These are phyloP conservation scores for Monopterus albus DNA, from an alignment of 2,113 vertebrate genomes.

Conservation along the genomic window DNA sequence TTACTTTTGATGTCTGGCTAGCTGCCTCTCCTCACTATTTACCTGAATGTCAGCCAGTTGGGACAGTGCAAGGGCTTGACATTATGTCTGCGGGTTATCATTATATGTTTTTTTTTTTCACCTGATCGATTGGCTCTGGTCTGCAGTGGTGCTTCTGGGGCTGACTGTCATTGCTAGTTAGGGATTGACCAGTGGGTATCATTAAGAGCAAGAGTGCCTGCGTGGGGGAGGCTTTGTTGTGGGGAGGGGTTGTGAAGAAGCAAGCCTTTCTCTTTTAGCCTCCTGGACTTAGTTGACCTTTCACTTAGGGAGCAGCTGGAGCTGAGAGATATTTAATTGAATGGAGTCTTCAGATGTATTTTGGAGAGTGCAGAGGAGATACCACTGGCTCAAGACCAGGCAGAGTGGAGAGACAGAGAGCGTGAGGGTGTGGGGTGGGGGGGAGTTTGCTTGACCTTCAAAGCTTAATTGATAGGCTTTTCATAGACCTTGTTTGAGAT, in stretches of 20 bases:
- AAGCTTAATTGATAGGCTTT: conserved; percentile 90
- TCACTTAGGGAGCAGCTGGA: conserved; percentile 95
- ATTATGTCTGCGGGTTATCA: conserved; percentile 95
- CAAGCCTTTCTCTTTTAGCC: conserved; percentile 86
- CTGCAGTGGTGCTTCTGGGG: conserved; percentile 91
- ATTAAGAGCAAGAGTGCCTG: conserved; percentile 84
- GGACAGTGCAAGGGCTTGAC: conserved; percentile 84
- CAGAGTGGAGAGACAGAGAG: conserved; percentile 71
- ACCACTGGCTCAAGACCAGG: conserved; percentile 79
- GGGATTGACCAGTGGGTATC: conserved; percentile 94
- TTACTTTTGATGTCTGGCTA: conserved; percentile 81
- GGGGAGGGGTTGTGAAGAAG: conserved; percentile 73
- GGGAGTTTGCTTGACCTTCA: conserved; percentile 88
- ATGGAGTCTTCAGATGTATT: conserved; percentile 92
- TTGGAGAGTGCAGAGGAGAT: conserved; percentile 81
- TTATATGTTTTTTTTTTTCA: conserved; percentile 83
- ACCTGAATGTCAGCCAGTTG: conserved; percentile 87
- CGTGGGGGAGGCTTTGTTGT: conserved; percentile 81
- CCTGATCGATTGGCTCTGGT: conserved; percentile 89
- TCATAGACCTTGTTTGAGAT: conserved; percentile 84
- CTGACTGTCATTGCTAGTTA: conserved; percentile 90
- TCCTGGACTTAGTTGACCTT: conserved; percentile 94
- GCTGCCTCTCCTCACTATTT: conserved; percentile 71
- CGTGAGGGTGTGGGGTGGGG: conserved; percentile 17
- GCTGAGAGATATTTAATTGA: conserved; percentile 96